Evolutionary conservation across 2,888 invertebrate species (phyloP).

Genomic region (Scaptomyza reducta): DNA sequence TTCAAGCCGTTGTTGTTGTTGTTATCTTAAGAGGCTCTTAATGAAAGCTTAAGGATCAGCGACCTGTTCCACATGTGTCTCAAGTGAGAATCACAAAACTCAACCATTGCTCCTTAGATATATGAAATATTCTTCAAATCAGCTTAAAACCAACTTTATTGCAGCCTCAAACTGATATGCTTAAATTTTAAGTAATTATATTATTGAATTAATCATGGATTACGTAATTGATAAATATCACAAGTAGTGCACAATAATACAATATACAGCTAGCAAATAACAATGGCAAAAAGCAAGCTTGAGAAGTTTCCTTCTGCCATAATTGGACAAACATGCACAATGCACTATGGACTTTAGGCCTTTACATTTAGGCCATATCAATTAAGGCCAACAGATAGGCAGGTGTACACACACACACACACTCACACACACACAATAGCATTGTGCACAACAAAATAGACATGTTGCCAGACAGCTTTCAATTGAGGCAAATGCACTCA

Average conservation of each 20-base stretch:
- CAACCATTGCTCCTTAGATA: no score
- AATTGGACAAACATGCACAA: conserved; percentile 58
- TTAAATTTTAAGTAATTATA: no score
- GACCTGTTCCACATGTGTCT: conserved; percentile 15
- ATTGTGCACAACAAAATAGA: conserved; percentile 27
- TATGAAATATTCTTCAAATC: no score
- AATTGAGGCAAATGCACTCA: conserved; percentile 71
- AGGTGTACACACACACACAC: conserved; percentile 4
- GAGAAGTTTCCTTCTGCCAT: conserved; percentile 38
- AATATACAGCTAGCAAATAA: conserved; percentile 4
- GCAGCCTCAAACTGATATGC: no score
- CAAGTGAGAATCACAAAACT: conserved; percentile 9
- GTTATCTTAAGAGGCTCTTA: conserved; percentile 7
- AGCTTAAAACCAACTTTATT: no score
- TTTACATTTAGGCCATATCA: conserved; percentile 43
- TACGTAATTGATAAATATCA: no score
- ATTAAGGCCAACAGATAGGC: conserved; percentile 23
- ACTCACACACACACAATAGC: not conserved
- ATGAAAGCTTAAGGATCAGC: conserved; percentile 11
- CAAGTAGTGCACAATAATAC: no score
- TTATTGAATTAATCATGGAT: no score
- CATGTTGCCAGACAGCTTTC: conserved; percentile 62
- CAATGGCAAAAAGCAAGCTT: not conserved
- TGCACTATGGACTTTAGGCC: conserved; percentile 24
- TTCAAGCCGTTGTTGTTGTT: conserved; percentile 1